Evolutionary conservation across 2,113 vertebrate species (phyloP).

Genomic region (Hippopotamus amphibius): DNA sequence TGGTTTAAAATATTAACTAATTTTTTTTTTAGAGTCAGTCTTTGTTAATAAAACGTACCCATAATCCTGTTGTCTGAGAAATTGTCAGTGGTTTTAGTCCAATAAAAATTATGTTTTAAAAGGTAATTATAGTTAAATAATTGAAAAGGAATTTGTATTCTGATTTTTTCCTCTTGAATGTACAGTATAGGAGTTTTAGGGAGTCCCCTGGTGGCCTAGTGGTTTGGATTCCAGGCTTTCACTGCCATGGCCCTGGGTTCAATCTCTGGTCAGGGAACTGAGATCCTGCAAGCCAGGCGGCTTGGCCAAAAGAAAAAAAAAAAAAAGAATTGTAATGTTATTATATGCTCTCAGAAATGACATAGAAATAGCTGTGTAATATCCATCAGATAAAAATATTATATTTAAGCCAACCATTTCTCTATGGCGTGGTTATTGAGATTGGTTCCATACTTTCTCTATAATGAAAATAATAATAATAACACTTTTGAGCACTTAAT

Average conservation of each 20-base stretch:
- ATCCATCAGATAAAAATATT: not conserved
- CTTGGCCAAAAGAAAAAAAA: not conserved
- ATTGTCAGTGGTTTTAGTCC: not conserved
- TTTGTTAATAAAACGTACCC: not conserved
- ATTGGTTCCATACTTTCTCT: not conserved
- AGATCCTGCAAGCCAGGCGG: fast-evolving
- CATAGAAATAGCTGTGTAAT: not conserved
- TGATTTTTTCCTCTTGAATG: not conserved
- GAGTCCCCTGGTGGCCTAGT: not conserved
- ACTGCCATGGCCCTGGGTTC: not conserved
- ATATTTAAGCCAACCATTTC: not conserved
- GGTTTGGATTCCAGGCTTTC: not conserved
- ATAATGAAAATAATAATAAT: not conserved
- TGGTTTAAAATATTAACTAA: not conserved
- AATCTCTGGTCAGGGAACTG: not conserved
- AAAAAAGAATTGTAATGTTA: not conserved
- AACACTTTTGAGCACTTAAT: not conserved
- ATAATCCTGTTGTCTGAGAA: not conserved
- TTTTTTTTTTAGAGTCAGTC: not conserved
- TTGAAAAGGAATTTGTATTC: slow-evolving; percentile 7
- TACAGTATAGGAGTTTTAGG: not conserved
- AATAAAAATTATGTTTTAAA: not conserved
- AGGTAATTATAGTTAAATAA: slow-evolving; percentile 11
- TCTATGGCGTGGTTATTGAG: not conserved
- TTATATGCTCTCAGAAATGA: not conserved